Evolutionary conservation across 2,888 invertebrate species (phyloP), one percentile per base, ranked within the genome.

Genomic region (Nomada lathburiana): DNA sequence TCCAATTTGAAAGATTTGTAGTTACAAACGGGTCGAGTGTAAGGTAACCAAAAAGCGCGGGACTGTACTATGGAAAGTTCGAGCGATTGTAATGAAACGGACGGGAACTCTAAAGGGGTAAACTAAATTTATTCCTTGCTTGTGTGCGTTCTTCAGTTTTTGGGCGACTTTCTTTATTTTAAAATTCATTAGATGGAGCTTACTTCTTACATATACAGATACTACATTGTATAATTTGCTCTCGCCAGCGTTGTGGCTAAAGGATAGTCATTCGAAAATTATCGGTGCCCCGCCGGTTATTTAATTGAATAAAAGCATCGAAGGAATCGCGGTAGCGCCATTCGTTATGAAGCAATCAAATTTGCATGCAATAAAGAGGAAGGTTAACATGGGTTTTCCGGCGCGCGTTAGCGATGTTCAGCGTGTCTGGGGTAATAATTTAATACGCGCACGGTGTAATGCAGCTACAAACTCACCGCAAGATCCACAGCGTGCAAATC

Each of bases 331-430:
- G 16, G 52, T 18, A 53, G 65, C 55, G 57, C 26, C 26, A 47
- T 72, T 80, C 80, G 72, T 80, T 80, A 80, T 77, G 78, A 80
- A 80, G 78, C 80, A 63, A 80, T 80, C 79, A 79, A 72, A 72
- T 80, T 78, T 65, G 78, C 80, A 78, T 79, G 79, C 68, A 73
- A 80, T 79, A 79, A 80, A 73, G 73, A 79, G 80, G 79, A 80
- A 79, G 79, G 79, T 78, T 78, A 80, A 80, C 81, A 81, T 55
- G 64, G 64, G 74, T 81, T 75, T 80, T 76, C 80, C 80, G 57
- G 26, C 20, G 71, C 70, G 70, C 74, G 80, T 69, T 80, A 75
- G 73, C 72, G 68, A 80, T 78, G 79, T 72, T 79, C 79, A 68
- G 13, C 79, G 72, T 59, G 78, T 79, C 63, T 63, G 63, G 72